A percentile compares a stretch with the other conserved stretches of the same genome.
phyloP scores from a whole-genome alignment of 2,797 vertebrate species.

The Poecile montanus region DNA sequence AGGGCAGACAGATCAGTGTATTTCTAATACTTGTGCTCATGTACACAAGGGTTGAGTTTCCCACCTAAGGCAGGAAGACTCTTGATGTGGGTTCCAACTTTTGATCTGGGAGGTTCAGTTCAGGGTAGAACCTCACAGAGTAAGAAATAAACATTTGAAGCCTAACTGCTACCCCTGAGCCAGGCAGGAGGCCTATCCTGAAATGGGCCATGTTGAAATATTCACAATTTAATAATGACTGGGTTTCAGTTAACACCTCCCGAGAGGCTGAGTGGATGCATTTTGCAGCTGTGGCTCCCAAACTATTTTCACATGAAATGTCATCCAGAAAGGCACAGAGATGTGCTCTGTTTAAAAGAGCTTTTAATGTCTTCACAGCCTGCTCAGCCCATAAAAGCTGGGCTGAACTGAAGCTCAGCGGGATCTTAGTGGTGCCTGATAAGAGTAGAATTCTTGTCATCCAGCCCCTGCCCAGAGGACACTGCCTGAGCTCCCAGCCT shows the following conservation, averaged over 20 bases:
- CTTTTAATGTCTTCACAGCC: neutral
- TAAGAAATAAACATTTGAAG: neutral
- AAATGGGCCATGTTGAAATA: conserved; percentile 6
- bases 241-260: neutral
- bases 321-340: neutral
- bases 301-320: neutral
- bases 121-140: neutral
- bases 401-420: neutral
- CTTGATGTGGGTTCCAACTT: neutral
- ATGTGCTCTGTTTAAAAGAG: neutral
- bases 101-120: neutral
- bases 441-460: neutral
- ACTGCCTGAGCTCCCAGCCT: neutral
- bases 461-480: accelerated
- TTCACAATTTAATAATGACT: conserved; percentile 26
- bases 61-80: neutral
- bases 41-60: neutral
- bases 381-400: neutral
- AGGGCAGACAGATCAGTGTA: neutral
- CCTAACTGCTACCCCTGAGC: neutral
- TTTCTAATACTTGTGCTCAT: neutral
- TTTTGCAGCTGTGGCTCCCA: conserved; percentile 20
- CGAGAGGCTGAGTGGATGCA: neutral
- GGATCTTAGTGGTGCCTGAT: neutral
- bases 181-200: neutral